A percentile compares a stretch with the other conserved stretches of the same genome.
These are phyloP conservation scores for Heteronetta atricapilla DNA, from an alignment of 2,113 vertebrate genomes.

Conservation along the genomic window DNA sequence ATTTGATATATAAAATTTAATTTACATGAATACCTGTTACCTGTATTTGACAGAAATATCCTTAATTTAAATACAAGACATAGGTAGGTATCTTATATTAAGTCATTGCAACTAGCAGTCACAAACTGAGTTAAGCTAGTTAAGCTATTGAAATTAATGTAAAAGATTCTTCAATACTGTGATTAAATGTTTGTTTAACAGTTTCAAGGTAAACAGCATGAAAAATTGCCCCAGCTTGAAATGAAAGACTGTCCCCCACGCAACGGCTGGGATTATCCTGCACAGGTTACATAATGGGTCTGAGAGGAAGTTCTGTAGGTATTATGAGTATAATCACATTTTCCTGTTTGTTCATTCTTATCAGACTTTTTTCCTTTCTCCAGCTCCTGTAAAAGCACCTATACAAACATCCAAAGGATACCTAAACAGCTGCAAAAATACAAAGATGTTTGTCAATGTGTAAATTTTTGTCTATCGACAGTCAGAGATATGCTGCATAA, in stretches of 20 bases:
- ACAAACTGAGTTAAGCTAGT: background rate
- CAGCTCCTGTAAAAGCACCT: background rate
- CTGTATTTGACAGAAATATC: background rate
- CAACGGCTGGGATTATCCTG: background rate
- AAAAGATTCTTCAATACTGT: background rate
- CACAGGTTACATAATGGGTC: background rate
- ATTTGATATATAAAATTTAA: background rate
- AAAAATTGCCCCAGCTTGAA: background rate
- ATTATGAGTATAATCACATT: background rate
- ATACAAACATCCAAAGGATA: background rate
- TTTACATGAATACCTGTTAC: too few species aligned
- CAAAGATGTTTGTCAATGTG: background rate
- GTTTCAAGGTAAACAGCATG: background rate
- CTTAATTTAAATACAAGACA: background rate
- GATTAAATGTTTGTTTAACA: background rate
- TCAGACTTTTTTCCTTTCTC: background rate
- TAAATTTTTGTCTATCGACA: background rate
- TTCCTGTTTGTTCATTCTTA: slow-evolving; percentile 40
- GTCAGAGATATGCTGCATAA: background rate
- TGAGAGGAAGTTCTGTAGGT: slow-evolving; percentile 2
- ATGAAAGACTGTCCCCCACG: background rate
- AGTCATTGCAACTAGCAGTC: background rate
- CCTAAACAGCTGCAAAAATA: slow-evolving; percentile 17
- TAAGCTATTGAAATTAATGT: background rate
- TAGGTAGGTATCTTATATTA: background rate